phyloP scores from a whole-genome alignment of 2,888 invertebrate species.

The Tryphoninae sp. region DNA sequence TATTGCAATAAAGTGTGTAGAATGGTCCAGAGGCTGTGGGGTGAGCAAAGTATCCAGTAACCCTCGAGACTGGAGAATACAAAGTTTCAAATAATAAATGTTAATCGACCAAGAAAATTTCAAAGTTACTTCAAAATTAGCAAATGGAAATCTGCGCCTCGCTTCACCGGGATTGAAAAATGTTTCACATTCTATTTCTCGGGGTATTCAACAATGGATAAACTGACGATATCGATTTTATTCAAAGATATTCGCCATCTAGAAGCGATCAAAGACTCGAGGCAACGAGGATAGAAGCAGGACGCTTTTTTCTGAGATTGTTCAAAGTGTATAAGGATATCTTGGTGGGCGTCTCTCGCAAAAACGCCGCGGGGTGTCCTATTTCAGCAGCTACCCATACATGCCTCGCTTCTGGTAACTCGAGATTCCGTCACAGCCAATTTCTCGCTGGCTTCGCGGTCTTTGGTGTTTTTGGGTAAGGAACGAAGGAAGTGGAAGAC shows the following conservation, averaged over 20 bases:
- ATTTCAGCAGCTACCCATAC: conserved; percentile 36
- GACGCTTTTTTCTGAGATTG: conserved; percentile 19
- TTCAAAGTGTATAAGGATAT: conserved; percentile 43
- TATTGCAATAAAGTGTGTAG: conserved; percentile 27
- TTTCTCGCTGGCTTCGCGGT: conserved; percentile 67
- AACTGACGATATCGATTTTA: conserved; percentile 12
- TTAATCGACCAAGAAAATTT: neutral
- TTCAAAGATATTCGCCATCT: conserved; percentile 3
- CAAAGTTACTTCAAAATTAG: too few relatives aligned
- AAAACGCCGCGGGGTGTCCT: conserved; percentile 59
- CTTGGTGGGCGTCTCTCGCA: conserved; percentile 49
- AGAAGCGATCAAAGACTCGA: neutral
- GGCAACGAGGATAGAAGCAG: neutral
- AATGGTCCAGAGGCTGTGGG: conserved; percentile 1
- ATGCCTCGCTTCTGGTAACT: conserved; percentile 71
- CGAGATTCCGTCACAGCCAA: conserved; percentile 78
- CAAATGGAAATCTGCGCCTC: too few relatives aligned
- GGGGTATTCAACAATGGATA: neutral
- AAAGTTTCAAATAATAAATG: neutral
- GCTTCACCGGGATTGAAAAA: neutral
- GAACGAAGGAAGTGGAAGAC: conserved; percentile 7
- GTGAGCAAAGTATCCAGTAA: conserved; percentile 20
- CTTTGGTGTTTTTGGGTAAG: conserved; percentile 36
- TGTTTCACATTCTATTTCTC: neutral
- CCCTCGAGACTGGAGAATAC: conserved; percentile 1